phyloP scores from a whole-genome alignment of 2,113 vertebrate species.

The Pomatostomus ruficeps region DNA sequence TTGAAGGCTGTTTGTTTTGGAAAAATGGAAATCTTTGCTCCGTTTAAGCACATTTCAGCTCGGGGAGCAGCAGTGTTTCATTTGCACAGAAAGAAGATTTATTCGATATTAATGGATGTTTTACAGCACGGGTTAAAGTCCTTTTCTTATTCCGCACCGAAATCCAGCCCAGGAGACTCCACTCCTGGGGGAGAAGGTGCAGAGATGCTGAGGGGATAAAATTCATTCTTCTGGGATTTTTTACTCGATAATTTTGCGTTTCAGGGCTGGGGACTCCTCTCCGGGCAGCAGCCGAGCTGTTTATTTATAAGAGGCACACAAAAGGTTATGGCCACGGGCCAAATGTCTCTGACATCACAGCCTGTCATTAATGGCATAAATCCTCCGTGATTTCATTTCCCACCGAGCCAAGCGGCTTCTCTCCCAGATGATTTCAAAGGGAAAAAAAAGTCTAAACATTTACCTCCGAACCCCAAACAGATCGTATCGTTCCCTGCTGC shows the following conservation, averaged over 20 bases:
- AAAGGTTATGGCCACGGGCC: conserved; percentile 57
- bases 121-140: background rate
- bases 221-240: background rate
- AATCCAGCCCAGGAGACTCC: background rate
- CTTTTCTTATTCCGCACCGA: background rate
- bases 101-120: background rate
- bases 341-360: conserved; percentile 58
- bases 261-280: background rate
- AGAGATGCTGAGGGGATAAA: background rate
- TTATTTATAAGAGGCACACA: conserved; percentile 50
- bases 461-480: conserved; percentile 55
- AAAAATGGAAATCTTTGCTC: conserved; percentile 27
- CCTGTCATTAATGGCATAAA: conserved; percentile 59
- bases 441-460: conserved; percentile 53
- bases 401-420: conserved; percentile 45
- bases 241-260: background rate
- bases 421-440: conserved; percentile 49
- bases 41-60: background rate
- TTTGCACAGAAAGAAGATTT: background rate
- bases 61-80: background rate
- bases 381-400: conserved; percentile 61
- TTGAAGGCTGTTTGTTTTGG: conserved; percentile 28
- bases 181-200: background rate
- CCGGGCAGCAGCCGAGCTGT: conserved; percentile 32
- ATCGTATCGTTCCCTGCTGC: conserved; percentile 10